phyloP scores from a whole-genome alignment of 1,140 invertebrate genomes.

The Nasonia giraulti region DNA sequence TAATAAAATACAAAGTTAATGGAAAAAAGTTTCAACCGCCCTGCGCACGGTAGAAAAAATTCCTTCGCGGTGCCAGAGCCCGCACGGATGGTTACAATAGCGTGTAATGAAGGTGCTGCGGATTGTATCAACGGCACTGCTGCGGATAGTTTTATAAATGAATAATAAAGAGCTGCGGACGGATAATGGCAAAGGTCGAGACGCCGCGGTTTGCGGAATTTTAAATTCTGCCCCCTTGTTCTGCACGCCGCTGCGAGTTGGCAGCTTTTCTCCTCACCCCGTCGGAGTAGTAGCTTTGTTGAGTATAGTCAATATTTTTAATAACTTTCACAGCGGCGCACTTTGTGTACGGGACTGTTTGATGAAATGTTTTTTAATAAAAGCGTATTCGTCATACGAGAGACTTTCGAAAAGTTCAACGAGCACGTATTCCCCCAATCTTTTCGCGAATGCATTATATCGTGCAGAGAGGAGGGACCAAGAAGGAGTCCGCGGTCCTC shows the following conservation, averaged over 20 bases:
- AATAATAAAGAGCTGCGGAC: background rate
- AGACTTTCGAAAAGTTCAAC: background rate
- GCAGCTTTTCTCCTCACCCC: background rate
- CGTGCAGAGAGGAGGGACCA: background rate
- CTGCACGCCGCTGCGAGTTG: background rate
- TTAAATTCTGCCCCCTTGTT: background rate
- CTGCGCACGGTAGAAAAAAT: background rate
- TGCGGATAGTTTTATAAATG: slow-evolving; percentile 1
- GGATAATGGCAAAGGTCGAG: slow-evolving; percentile 1
- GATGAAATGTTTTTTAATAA: background rate
- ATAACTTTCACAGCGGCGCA: background rate
- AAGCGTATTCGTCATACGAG: too few relatives aligned
- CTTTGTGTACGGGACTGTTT: background rate
- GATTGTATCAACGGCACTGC: background rate
- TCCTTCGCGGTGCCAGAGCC: background rate
- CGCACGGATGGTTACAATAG: background rate
- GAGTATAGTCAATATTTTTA: background rate
- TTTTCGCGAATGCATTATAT: slow-evolving; percentile 6
- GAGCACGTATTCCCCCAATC: background rate
- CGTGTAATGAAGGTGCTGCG: background rate
- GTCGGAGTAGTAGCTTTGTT: too few relatives aligned
- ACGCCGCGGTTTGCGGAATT: background rate
- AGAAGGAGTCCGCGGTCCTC: background rate
- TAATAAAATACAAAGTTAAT: slow-evolving; percentile 33
- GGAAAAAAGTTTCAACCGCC: slow-evolving; percentile 5